Evolutionary conservation across 2,797 vertebrate species (phyloP).

Genomic region (Knipowitschia caucasica): DNA sequence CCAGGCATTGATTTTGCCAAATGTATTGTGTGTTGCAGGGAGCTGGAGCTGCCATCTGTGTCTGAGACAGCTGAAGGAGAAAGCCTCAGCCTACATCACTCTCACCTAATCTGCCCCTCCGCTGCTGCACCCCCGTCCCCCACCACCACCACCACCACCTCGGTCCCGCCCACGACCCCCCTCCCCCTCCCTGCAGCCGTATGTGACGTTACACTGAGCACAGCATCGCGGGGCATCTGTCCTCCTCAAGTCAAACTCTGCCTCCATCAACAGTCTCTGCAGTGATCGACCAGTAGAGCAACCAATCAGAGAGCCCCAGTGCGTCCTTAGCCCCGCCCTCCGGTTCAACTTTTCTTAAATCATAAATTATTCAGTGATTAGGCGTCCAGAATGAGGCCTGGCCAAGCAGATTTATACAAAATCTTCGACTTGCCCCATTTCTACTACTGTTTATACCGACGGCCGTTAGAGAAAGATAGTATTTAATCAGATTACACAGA

Average conservation of each 20-base stretch:
- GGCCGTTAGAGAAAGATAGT: too few species aligned
- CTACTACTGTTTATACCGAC: too few species aligned
- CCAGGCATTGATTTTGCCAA: not conserved
- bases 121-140: conserved; percentile 49
- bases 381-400: too few species aligned
- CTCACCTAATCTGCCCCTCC: conserved; percentile 80
- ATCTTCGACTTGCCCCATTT: too few species aligned
- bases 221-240: conserved; percentile 32
- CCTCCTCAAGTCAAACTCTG: conserved; percentile 25
- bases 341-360: not conserved
- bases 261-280: conserved; percentile 50
- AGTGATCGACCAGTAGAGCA: not conserved
- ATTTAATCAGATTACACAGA: too few species aligned
- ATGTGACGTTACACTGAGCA: conserved; percentile 47
- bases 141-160: conserved; percentile 48
- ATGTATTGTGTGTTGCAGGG: conserved; percentile 68
- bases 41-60: conserved; percentile 96
- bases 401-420: too few species aligned
- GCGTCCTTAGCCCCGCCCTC: not conserved
- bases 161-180: conserved; percentile 23
- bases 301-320: not conserved
- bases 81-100: conserved; percentile 93
- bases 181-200: conserved; percentile 21
- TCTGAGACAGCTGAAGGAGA: conserved; percentile 91
- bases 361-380: too few species aligned